These are phyloP conservation scores for Lophotis ruficrista DNA, from an alignment of 2,113 vertebrate genomes.

Conservation along the genomic window DNA sequence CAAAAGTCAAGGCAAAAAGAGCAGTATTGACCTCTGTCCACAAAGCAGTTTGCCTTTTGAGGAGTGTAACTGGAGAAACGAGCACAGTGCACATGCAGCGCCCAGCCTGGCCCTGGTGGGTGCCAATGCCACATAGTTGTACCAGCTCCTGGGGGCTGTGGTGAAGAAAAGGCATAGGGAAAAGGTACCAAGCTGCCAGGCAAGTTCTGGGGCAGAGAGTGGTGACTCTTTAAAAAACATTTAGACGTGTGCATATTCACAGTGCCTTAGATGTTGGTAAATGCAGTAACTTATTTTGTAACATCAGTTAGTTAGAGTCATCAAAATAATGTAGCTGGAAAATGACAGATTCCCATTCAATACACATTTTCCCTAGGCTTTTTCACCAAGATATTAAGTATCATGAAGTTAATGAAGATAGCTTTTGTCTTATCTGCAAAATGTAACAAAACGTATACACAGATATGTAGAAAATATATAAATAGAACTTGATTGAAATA, in stretches of 20 bases:
- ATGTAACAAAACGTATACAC: background rate
- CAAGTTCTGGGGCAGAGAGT: background rate
- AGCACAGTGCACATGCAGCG: background rate
- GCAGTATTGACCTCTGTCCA: background rate
- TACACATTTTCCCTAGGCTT: background rate
- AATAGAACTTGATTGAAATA: background rate
- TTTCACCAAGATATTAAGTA: background rate
- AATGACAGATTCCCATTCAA: background rate
- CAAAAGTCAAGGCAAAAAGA: background rate
- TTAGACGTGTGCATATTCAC: background rate
- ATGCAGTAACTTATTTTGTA: background rate
- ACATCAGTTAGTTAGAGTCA: background rate
- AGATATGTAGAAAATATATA: background rate
- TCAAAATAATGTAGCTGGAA: background rate
- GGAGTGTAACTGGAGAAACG: fast-evolving
- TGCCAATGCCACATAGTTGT: fast-evolving
- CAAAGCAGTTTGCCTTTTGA: background rate
- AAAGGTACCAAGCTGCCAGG: background rate
- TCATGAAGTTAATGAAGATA: background rate
- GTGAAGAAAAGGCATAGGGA: background rate
- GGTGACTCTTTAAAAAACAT: background rate
- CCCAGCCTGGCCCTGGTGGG: fast-evolving
- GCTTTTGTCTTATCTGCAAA: background rate
- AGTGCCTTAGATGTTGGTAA: background rate
- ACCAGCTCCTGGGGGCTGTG: background rate